phyloP scores from a whole-genome alignment of 2,113 vertebrate genomes.

The Asarcornis scutulata region DNA sequence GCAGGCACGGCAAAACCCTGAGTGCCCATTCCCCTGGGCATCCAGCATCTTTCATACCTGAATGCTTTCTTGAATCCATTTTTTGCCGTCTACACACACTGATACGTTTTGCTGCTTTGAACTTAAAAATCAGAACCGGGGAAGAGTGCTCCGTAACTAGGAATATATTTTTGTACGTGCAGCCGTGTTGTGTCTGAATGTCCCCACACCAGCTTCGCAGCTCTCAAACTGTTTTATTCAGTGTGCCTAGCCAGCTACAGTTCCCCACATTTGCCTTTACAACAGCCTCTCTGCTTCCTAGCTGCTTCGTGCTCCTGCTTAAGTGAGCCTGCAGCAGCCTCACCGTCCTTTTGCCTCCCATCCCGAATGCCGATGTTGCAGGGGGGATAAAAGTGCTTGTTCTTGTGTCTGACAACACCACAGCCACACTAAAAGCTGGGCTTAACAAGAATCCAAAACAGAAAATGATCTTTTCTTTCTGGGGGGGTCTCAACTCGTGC shows the following conservation, averaged over 20 bases:
- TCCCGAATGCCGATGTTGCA: not conserved
- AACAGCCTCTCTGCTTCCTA: conserved; percentile 3
- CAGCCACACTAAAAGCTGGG: not conserved
- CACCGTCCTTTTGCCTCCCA: not conserved
- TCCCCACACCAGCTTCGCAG: conserved; percentile 23
- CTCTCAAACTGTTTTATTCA: conserved; percentile 36
- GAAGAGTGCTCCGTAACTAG: not conserved
- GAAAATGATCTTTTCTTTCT: not conserved
- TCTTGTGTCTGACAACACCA: not conserved
- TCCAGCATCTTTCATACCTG: not conserved
- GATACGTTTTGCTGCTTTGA: not conserved
- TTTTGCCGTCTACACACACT: not conserved
- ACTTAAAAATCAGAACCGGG: not conserved
- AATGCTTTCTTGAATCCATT: not conserved
- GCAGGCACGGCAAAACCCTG: not conserved
- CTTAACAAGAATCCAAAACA: not conserved
- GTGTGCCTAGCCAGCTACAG: conserved; percentile 27
- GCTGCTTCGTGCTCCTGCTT: conserved; percentile 47
- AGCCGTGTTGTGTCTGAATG: not conserved
- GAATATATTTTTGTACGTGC: not conserved
- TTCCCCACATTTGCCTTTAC: conserved; percentile 31
- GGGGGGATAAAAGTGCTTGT: not conserved
- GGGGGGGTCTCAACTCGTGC: no score
- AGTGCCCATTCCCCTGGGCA: not conserved
- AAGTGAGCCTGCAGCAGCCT: not conserved